Percentiles rank a stretch among this genome's conserved stretches.
Conservation (phyloP, 1,140 invertebrate genomes). For the Anthonomus grandis region DNA sequence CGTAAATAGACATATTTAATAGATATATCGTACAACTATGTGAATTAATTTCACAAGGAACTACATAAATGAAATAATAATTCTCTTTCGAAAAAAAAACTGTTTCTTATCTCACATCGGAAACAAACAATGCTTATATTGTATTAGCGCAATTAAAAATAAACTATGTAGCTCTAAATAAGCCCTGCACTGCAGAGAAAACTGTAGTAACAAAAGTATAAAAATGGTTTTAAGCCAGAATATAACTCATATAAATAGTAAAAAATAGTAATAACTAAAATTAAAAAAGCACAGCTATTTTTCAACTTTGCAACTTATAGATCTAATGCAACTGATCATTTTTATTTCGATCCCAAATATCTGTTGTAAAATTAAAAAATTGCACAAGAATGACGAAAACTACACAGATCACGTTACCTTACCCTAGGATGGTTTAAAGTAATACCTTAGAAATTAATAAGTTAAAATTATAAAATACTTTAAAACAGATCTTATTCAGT, state of each 20-base stretch:
- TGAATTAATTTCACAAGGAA: too few species aligned
- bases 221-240: conserved; percentile 23
- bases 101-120: conserved; percentile 17
- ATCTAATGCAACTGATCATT: too few species aligned
- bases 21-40: too few species aligned
- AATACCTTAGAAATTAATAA: conserved; percentile 1
- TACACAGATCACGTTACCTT: conserved; percentile 19
- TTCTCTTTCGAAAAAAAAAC: neutral
- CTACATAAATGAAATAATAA: too few species aligned
- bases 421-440: conserved; percentile 15
- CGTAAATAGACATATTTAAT: too few species aligned
- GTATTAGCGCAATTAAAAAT: conserved; percentile 16
- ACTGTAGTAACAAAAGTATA: conserved; percentile 23
- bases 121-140: conserved; percentile 7
- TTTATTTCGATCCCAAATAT: too few species aligned
- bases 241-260: conserved; percentile 25
- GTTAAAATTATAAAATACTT: conserved; percentile 19
- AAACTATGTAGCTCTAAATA: conserved; percentile 20
- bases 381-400: conserved; percentile 13
- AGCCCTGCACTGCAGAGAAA: conserved; percentile 14
- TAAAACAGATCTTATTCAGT: conserved; percentile 22
- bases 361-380: neutral
- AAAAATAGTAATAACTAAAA: conserved; percentile 21
- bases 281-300: conserved; percentile 20
- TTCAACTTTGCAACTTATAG: too few species aligned